Conservation (phyloP, 1,140 invertebrate genomes). For the Oppia nitens region DNA sequence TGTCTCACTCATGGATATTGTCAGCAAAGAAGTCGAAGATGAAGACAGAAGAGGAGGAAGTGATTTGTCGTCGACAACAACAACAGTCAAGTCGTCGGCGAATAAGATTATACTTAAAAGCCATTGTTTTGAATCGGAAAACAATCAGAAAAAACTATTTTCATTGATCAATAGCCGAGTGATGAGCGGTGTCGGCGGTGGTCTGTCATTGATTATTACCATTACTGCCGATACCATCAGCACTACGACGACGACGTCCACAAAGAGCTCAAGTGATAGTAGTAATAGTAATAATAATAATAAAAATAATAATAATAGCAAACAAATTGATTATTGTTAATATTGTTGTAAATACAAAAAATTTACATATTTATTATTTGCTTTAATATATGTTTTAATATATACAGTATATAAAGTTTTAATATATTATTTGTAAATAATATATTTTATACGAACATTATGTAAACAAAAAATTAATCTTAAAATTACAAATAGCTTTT, state of each 20-base stretch:
- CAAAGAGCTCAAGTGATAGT: background rate
- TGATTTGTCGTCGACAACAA: too few relatives aligned
- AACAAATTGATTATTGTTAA: background rate
- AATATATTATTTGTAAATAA: too few relatives aligned
- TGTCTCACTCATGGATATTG: background rate
- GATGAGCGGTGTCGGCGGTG: too few relatives aligned
- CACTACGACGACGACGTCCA: background rate
- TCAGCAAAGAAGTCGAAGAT: background rate
- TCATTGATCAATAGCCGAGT: too few relatives aligned
- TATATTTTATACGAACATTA: too few relatives aligned
- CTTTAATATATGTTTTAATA: too few relatives aligned
- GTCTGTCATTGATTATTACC: too few relatives aligned
- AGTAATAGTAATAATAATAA: background rate
- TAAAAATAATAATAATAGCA: conserved; percentile 5
- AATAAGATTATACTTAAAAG: background rate
- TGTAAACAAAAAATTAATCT: too few relatives aligned
- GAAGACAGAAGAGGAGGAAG: too few relatives aligned
- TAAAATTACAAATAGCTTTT: too few relatives aligned
- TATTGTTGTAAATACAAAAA: background rate
- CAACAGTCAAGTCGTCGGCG: background rate
- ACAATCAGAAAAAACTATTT: conserved; percentile 2
- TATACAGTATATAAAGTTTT: too few relatives aligned
- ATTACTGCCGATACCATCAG: background rate
- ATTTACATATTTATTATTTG: too few relatives aligned
- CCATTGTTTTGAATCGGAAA: background rate